Base-by-base conservation (phyloP, 2,113 vertebrate species). In the Notarius lentiginosus region DNA sequence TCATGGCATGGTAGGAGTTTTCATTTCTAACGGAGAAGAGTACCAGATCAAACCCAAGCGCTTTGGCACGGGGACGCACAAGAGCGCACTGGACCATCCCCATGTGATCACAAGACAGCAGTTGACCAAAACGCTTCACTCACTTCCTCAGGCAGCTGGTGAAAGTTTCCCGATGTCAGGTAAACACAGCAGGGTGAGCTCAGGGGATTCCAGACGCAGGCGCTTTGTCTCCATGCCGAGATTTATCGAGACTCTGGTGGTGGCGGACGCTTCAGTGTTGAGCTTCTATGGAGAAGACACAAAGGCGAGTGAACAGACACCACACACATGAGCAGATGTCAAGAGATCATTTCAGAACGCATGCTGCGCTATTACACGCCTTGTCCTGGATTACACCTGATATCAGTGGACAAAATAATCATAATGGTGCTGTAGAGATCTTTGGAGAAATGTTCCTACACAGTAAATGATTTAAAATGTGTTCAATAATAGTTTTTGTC, bases 241-340 rank as follows among this genome's bases (percentile, higher is more conserved):
- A 10, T 97, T 93, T 68, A 94, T 97, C 90, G 96, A 97, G 92
- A 96, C 96, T 5, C 91, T 97, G 91, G 92, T 97, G 91, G 96
- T 97, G 89, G 96, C 95, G 0, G 96, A 97, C 5, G 91, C 93
- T 0, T 95, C 96, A 87, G 96, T 97, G 96, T 92, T 92, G 55
- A 90, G 86, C 0, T 96, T 96, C 92, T 96, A 97, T 11, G 94
- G 95, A 2, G 91, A 93, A 1, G 94, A 96, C 53, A 92, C 96
- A 87, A 94, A 95, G 96, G 96, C 96, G 95, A 89, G 79, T 65
- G 22, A 22, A 80, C 79, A 22, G 14, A 58, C n/a, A 79, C 53
- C 79, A 41, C 7, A 58, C n/a, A 79, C 53, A 58, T 6, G 22
- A 72, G 68, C 68, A 72, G 34, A 51, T 75, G 24, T 49, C 0